Evolutionary conservation across 2,113 vertebrate species (phyloP), one percentile per base, ranked within the genome.

Genomic region (Synodontis membranacea): DNA sequence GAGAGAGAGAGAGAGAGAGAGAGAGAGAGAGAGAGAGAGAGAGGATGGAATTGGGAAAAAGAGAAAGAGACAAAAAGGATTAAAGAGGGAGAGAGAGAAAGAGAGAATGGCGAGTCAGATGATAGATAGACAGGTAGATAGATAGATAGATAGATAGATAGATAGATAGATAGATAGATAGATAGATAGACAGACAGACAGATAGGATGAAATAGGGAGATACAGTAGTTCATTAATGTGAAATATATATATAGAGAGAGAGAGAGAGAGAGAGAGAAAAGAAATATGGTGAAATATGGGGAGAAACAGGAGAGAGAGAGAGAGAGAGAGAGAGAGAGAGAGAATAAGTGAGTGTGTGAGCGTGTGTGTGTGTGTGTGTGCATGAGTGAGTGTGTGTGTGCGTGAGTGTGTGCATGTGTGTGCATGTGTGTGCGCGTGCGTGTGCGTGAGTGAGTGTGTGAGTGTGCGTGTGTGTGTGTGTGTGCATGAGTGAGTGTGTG

Each of bases 351-450:
- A n/a, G n/a, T n/a, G n/a, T n/a, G n/a, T n/a, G n/a, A n/a, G n/a
- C n/a, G n/a, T n/a, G 42, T 74, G 39, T 72, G 68, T 74, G 70
- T 44, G 70, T 44, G 68, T 72, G 68, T 72, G 68, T 72, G 68
- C n/a, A n/a, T n/a, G n/a, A n/a, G n/a, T n/a, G n/a, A n/a, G n/a
- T n/a, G n/a, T n/a, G n/a, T n/a, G n/a, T n/a, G n/a, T n/a, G n/a
- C n/a, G n/a, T n/a, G n/a, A n/a, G n/a, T n/a, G n/a, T n/a, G n/a
- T n/a, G n/a, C n/a, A n/a, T n/a, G n/a, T n/a, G n/a, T n/a, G n/a
- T n/a, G n/a, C n/a, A n/a, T n/a, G n/a, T n/a, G n/a, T n/a, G n/a
- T n/a, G n/a, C n/a, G n/a, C n/a, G n/a, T n/a, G n/a, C n/a, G n/a
- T n/a, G n/a, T n/a, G n/a, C n/a, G n/a, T n/a, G n/a, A n/a, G n/a